These are phyloP conservation scores for Seriola aureovittata DNA, from an alignment of 2,113 vertebrate species.

Conservation along the genomic window DNA sequence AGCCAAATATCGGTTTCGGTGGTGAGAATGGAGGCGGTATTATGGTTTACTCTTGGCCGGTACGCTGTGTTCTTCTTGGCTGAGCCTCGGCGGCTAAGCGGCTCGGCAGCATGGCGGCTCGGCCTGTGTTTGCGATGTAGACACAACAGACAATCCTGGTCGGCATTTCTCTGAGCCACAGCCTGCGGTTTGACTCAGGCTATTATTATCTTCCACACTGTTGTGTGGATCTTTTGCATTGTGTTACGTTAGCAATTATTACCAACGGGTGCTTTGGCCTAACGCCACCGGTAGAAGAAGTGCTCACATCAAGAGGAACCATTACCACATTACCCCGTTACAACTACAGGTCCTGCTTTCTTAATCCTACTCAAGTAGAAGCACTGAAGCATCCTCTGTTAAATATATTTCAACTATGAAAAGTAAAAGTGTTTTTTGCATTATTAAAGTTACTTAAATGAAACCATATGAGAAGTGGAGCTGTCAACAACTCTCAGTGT, in stretches of 20 bases:
- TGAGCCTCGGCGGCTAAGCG: background rate
- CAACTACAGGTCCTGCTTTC: background rate
- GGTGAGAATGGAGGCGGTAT: rapidly evolving
- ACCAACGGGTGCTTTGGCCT: background rate
- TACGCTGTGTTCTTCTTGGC: conserved; percentile 52
- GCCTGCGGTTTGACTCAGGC: background rate
- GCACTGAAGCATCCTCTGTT: background rate
- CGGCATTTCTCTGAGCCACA: background rate
- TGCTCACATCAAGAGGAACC: background rate
- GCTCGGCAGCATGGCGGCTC: conserved; percentile 37
- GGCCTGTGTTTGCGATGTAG: background rate
- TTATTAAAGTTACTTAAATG: too few species aligned
- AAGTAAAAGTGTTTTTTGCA: background rate
- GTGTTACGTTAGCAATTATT: too few species aligned
- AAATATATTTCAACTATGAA: background rate
- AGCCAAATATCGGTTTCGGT: rapidly evolving
- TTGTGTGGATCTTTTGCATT: too few species aligned
- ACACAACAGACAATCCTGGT: background rate
- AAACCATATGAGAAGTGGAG: too few species aligned
- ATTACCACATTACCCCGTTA: background rate
- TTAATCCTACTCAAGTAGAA: background rate
- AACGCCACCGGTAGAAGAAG: background rate
- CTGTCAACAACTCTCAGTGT: too few species aligned
- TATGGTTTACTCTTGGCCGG: rapidly evolving
- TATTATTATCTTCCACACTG: rapidly evolving